A percentile compares a stretch with the other conserved stretches of the same genome.
Conservation (phyloP, 2,113 vertebrate genomes). For the Scartelaos histophorus region DNA sequence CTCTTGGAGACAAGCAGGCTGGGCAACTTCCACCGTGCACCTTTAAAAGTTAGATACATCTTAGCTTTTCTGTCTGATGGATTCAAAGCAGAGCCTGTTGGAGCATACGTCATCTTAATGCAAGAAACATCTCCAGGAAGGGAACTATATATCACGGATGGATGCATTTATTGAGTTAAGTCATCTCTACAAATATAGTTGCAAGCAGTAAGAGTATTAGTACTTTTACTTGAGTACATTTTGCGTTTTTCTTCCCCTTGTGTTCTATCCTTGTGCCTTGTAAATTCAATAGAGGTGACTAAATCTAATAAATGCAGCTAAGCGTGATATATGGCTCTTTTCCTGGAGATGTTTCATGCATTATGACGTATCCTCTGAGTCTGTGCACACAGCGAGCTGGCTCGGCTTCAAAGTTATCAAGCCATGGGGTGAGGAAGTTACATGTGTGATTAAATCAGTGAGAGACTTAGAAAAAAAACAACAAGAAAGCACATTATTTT, state of each 20-base stretch:
- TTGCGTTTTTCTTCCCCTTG: not conserved
- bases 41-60: too few relatives aligned
- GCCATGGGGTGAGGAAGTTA: slow-evolving; percentile 13
- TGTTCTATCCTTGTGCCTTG: not conserved
- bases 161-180: slow-evolving; percentile 52
- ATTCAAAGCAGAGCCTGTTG: not conserved
- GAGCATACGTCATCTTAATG: not conserved
- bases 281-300: slow-evolving; percentile 2
- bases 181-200: not conserved
- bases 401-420: slow-evolving; percentile 57
- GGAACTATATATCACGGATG: slow-evolving; percentile 56
- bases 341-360: slow-evolving; percentile 39
- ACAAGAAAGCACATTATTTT: not conserved
- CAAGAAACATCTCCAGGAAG: not conserved
- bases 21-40: too few relatives aligned
- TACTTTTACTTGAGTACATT: not conserved
- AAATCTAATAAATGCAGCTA: slow-evolving; percentile 56
- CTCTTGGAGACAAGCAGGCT: too few relatives aligned
- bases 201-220: not conserved
- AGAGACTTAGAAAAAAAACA: not conserved
- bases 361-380: slow-evolving; percentile 46
- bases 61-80: not conserved
- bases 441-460: not conserved
- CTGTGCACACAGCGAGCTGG: slow-evolving; percentile 20
- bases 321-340: slow-evolving; percentile 59